Base-by-base conservation (phyloP, 23 tunicate genomes). In the Clavelina lepadiformis region DNA sequence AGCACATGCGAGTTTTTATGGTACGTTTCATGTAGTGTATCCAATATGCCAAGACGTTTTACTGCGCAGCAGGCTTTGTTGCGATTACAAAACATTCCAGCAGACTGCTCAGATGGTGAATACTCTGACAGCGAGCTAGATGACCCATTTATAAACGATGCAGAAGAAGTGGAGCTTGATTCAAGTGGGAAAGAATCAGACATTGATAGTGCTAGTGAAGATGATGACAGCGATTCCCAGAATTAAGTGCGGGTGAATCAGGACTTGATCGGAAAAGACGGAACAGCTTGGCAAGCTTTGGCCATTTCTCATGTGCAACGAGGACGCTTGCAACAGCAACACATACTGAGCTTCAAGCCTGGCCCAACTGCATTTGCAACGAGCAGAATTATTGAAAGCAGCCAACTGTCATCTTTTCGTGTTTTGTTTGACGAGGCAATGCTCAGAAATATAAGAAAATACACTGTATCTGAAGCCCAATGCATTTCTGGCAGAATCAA, bases 281-380 rank as follows among this genome's bases (percentile, higher is more conserved):
- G 65, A 58, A 58, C 65, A 58, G 35, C 35, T 58, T 58, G 35
- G 65, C 65, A 58, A n/a, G n/a, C n/a, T 58, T 58, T 36, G 65
- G 38, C 32, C 5, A 15, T 58, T 58, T 29, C 65, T n/a, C n/a
- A n/a, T n/a, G 59, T 53, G 15, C 59, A 53, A 53, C 65, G 35
- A 24, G 65, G 65, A 5, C 65, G 36, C 65, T 63, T 63, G 50
- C 50, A 34, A 35, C 24, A 35, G 22, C 68, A 63, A 63, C 38
- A 63, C 25, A 36, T 36, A 35, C 50, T 63, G 50, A 35, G 50
- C 49, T 35, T 63, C 50, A 35, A 63, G 51, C 68, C 68, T 34
- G 68, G 50, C 22, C 68, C 68, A 34, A 63, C 68, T 6, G 5
- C 68, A 34, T 63, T 15, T 63, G 49, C 68, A 36, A 63, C 68